Evolutionary conservation across 1,140 invertebrate genomes (phyloP), one percentile per base, ranked within the genome.

Genomic region (Philopotamus ludificatus): DNA sequence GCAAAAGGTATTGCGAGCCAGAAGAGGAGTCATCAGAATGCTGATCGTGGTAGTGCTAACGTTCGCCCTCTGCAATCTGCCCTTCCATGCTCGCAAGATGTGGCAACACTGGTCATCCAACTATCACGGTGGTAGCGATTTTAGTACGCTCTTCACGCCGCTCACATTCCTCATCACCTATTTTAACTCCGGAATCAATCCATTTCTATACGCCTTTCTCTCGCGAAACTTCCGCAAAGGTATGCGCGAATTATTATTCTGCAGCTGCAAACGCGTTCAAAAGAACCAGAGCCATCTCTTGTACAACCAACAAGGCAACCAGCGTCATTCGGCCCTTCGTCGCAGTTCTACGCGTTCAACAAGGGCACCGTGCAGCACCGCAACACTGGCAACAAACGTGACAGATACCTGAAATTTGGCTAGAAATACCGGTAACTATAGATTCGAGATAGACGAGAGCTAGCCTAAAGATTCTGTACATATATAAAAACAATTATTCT

Each of bases 121-220:
- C 66, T 89, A 89, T 75, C 78, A 85, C 59, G 84, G 84, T 44
- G 83, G 82, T 23, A 85, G 84, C 49, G 80, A 86, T 70, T 87
- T 89, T 72, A 89, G 87, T 72, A 85, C 87, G 12, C 77, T 93
- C 1, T 81, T 94, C 47, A 92, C 91, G 1, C 90, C 91, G 1
- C 80, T 90, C n/a, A 92, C 90, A 7, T 92, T 89, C 76, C 83
- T 94, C 42, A 84, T 92, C 66, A 87, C 91, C 34, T 94, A 92
- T 72, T 86, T 89, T 74, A 93, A 94, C 81, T 92, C 89, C 10
- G 91, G 88, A 26, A 83, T 93, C 59, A 94, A 94, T 78, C 91
- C 91, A 1, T 77, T 94, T 42, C 82, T 94, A 2, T 94, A 94
- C 75, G 91, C 91, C 1, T 89, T 93, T 73, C 81, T 94, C 44